phyloP scores from a whole-genome alignment of 2,797 vertebrate species.

The Tolypeutes matacus region DNA sequence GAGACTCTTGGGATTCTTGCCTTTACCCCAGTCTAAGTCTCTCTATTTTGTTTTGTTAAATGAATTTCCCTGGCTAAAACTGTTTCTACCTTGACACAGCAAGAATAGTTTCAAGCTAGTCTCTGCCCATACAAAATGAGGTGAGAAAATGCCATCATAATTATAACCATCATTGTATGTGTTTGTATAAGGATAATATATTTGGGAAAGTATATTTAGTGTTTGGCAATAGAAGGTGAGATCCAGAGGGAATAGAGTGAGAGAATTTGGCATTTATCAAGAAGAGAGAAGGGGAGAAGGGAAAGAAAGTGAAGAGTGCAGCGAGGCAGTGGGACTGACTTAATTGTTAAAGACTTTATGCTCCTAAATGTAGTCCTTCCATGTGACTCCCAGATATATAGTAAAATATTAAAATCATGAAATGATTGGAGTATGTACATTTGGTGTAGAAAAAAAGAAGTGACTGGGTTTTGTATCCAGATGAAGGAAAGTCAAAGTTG shows the following conservation, averaged over 20 bases:
- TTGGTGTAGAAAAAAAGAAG: not conserved
- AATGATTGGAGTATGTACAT: not conserved
- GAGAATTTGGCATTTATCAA: not conserved
- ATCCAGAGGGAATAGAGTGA: not conserved
- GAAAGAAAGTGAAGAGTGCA: not conserved
- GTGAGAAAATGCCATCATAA: conserved; percentile 34
- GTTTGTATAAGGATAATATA: not conserved
- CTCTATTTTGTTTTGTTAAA: conserved; percentile 25
- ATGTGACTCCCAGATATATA: not conserved
- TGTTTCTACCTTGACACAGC: not conserved
- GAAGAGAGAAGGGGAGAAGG: not conserved
- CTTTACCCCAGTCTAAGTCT: not conserved
- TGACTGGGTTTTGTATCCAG: not conserved
- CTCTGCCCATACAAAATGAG: not conserved
- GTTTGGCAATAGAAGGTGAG: not conserved
- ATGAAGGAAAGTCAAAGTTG: not conserved
- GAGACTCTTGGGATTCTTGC: not conserved
- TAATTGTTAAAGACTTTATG: not conserved
- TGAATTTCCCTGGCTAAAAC: not conserved
- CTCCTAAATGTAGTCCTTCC: not conserved
- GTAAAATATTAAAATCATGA: conserved; percentile 5
- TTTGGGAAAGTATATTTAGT: not conserved
- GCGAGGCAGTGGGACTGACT: not conserved
- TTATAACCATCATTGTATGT: not conserved
- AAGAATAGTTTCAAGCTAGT: conserved; percentile 6